Base-by-base conservation (phyloP, 2,113 vertebrate species). In the Oncorhynchus kisutch region DNA sequence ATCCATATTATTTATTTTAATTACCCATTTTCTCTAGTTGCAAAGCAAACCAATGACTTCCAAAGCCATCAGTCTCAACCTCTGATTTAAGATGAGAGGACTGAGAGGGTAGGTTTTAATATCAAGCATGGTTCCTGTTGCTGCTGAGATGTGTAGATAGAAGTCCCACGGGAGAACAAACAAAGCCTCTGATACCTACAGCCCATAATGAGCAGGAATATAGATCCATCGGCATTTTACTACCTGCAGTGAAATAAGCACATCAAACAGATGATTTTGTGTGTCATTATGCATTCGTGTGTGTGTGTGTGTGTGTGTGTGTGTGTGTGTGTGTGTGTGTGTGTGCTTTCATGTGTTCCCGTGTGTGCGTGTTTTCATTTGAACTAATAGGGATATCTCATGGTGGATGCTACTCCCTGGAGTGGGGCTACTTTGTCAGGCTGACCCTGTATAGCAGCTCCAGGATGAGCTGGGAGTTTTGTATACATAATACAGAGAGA, bases 401-500 rank as follows among this genome's bases (percentile, higher is more conserved):
- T 71, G 70, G 90, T 81, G 74, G 78, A 80, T 86, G 89, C 82
- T 78, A 84, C 86, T 89, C 89, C 86, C 87, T 84, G 75, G 87
- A 87, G 85, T 87, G 84, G 80, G 87, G 88, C 88, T 91, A 92
- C 88, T 91, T 89, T 90, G 91, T 92, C 85, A 83, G 84, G 88
- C 87, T 92, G 91, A 92, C 91, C 91, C 91, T 88, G 88, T 84
- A 71, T 72, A 84, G 88, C 88, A 82, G 86, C 75, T 85, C 24
- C 86, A 59, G 86, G 18, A 29, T 31, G 51, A 39, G 74, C 66
- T n/a, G 78, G 71, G 88, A 90, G 91, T 92, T 92, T 92, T 92
- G 91, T 89, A 92, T 91, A 91, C 91, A 92, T 92, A 92, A 92
- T n/a, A n/a, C n/a, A n/a, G n/a, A n/a, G n/a, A n/a, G n/a, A n/a